Evolutionary conservation across 2,797 vertebrate genomes (phyloP).

Genomic region (Emydoidea blandingii): DNA sequence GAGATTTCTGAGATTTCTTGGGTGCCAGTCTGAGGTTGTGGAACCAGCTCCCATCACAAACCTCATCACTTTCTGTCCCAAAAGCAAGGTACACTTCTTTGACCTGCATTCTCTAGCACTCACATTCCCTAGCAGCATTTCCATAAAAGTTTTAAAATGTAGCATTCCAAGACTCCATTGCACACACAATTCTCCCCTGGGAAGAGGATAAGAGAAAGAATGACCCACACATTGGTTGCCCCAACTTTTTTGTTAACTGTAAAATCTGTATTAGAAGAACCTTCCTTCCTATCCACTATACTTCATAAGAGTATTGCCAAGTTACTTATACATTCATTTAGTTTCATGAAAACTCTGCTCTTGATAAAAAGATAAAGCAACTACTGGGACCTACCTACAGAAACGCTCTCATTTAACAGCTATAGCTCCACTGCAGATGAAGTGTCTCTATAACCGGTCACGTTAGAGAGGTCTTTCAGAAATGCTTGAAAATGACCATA

Average conservation of each 20-base stretch:
- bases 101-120: background rate
- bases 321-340: background rate
- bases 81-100: background rate
- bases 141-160: background rate
- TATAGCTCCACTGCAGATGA: background rate
- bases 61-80: background rate
- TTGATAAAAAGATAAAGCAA: background rate
- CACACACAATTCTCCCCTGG: background rate
- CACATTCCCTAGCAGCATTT: background rate
- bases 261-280: background rate
- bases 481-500: conserved; percentile 11
- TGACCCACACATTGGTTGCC: background rate
- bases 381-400: background rate
- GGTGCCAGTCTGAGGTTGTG: background rate
- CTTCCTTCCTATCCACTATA: background rate
- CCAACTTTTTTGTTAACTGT: background rate
- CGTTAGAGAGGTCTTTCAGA: background rate
- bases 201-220: background rate
- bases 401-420: background rate
- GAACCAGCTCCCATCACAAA: background rate
- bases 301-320: background rate
- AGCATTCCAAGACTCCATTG: background rate
- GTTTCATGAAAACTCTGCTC: background rate
- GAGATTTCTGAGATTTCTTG: background rate
- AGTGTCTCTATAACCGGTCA: background rate